Evolutionary conservation across 2,113 vertebrate genomes (phyloP).

Genomic region (Chroicocephalus ridibundus): DNA sequence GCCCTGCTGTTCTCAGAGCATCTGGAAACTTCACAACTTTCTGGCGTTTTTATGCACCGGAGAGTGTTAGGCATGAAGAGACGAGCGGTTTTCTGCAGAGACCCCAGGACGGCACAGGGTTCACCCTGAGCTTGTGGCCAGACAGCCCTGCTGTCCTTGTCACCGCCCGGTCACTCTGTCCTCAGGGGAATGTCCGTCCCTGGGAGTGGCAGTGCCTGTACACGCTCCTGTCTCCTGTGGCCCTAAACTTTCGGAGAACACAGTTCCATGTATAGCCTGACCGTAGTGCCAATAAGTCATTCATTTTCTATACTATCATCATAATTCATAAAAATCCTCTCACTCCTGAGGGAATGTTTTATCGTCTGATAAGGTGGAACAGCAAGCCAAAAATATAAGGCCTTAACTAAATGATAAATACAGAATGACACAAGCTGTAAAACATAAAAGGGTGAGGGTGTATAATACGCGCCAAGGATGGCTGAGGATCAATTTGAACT

Average conservation of each 20-base stretch:
- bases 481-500: conserved; percentile 56
- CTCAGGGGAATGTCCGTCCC: background rate
- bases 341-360: conserved; percentile 1
- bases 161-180: background rate
- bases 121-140: background rate
- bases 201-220: background rate
- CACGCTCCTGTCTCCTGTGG: fast-evolving
- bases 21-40: background rate
- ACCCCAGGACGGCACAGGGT: background rate
- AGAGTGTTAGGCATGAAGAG: background rate
- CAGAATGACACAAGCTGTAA: conserved; percentile 49
- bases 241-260: background rate
- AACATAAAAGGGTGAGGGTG: conserved; percentile 29
- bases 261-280: background rate
- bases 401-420: conserved; percentile 46
- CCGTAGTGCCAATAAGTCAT: background rate
- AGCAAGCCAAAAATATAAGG: conserved; percentile 46
- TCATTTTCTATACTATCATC: conserved; percentile 14
- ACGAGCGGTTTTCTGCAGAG: background rate
- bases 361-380: conserved; percentile 49
- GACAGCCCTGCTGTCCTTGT: background rate
- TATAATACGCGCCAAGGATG: conserved; percentile 49
- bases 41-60: background rate
- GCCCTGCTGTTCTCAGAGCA: background rate
- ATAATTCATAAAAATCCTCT: conserved; percentile 45